Evolutionary conservation across 1,140 invertebrate species (phyloP).

Genomic region (Drosophila mauritiana): DNA sequence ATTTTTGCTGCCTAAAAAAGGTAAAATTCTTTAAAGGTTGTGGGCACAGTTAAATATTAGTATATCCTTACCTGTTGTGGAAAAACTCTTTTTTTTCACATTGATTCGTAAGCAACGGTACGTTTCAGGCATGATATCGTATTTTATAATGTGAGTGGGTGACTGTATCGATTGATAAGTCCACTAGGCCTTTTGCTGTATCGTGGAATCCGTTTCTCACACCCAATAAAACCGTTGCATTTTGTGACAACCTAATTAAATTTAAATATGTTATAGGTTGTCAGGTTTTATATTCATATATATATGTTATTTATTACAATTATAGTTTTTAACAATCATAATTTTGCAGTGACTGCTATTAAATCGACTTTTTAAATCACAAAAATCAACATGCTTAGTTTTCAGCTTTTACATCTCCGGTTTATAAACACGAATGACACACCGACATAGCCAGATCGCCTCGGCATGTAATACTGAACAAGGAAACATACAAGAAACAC

Average conservation of each 20-base stretch:
- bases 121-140: conserved; percentile 15
- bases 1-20: conserved; percentile 4
- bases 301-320: not conserved
- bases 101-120: conserved; percentile 20
- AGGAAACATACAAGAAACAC: too few species aligned
- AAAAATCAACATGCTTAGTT: too few species aligned
- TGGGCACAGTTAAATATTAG: not conserved
- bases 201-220: not conserved
- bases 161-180: conserved; percentile 2
- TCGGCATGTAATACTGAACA: too few species aligned
- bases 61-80: conserved; percentile 15
- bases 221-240: not conserved
- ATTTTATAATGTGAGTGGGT: not conserved
- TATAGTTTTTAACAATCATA: too few species aligned
- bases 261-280: not conserved
- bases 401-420: too few species aligned
- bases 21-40: not conserved
- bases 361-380: too few species aligned
- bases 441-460: too few species aligned
- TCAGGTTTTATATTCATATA: not conserved
- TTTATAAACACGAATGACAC: too few species aligned
- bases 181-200: not conserved
- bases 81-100: conserved; percentile 8
- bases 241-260: not conserved
- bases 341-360: too few species aligned